A percentile compares a stretch with the other conserved stretches of the same genome.
phyloP scores from a whole-genome alignment of 2,113 vertebrate genomes.

The Anthoscopus minutus region DNA sequence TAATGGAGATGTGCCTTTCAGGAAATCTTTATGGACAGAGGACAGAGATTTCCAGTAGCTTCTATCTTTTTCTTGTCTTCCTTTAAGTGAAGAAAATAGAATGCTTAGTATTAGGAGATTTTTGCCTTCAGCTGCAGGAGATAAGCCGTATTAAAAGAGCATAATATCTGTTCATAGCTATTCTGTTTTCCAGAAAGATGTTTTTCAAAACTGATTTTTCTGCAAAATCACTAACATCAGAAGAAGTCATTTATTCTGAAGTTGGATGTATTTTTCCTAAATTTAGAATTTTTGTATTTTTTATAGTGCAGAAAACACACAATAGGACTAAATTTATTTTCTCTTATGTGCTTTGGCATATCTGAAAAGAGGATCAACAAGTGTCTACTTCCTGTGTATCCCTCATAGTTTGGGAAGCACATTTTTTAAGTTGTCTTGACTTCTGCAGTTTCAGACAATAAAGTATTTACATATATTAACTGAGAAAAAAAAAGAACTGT shows the following conservation, averaged over 20 bases:
- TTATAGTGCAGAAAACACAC: neutral
- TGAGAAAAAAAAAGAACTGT: neutral
- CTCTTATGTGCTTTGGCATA: neutral
- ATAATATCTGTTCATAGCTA: neutral
- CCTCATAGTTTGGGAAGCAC: neutral
- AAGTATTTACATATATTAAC: neutral
- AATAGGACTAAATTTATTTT: neutral
- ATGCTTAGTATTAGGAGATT: neutral
- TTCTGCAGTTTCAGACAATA: neutral
- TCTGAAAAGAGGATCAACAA: neutral
- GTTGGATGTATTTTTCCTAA: neutral
- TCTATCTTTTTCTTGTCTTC: neutral
- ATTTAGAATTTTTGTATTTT: neutral
- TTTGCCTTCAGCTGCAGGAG: neutral
- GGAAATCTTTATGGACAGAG: neutral
- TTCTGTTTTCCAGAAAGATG: neutral
- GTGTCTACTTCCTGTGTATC: neutral
- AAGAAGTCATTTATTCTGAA: neutral
- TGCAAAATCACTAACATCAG: neutral
- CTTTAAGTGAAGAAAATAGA: neutral
- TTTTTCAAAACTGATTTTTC: neutral
- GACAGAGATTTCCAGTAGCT: neutral
- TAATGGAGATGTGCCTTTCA: neutral
- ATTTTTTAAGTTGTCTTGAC: neutral
- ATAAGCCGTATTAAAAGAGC: neutral